A percentile compares a stretch with the other conserved stretches of the same genome.
Conservation (phyloP, 1,140 invertebrate species). For the Acyrthosiphon pisum region DNA sequence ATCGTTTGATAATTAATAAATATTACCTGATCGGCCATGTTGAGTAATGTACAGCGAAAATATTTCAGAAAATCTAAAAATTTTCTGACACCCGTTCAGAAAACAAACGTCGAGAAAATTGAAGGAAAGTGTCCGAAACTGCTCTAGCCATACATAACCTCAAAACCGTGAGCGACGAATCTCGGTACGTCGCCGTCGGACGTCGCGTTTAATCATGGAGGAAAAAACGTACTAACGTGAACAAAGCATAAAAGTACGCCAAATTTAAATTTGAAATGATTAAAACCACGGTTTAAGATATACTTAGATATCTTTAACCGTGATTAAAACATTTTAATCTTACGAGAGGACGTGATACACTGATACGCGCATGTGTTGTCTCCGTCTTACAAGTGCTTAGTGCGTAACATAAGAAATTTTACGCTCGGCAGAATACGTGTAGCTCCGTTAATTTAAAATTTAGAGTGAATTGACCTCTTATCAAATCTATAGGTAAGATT, state of each 20-base stretch:
- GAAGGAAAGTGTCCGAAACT: constrained; percentile 8
- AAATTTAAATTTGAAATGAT: constrained; percentile 34
- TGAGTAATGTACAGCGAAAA: neutral
- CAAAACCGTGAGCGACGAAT: neutral
- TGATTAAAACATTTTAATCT: neutral
- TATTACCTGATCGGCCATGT: constrained; percentile 58
- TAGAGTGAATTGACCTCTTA: no score
- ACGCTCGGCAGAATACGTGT: no score
- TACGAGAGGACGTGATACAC: neutral
- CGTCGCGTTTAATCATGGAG: neutral
- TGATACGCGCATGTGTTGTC: no score
- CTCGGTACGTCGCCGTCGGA: neutral
- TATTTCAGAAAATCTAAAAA: neutral
- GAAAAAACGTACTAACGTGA: neutral
- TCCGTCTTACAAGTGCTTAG: no score
- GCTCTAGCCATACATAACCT: constrained; percentile 23
- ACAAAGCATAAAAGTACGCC: neutral
- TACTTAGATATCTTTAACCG: no score
- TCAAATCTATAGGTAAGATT: no score
- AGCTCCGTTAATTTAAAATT: no score
- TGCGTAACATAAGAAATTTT: no score
- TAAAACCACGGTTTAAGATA: no score
- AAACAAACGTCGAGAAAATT: neutral
- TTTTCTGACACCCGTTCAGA: neutral
- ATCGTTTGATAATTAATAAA: neutral